Evolutionary conservation across 2,797 vertebrate species (phyloP).

Genomic region (Pseudochaenichthys georgianus): DNA sequence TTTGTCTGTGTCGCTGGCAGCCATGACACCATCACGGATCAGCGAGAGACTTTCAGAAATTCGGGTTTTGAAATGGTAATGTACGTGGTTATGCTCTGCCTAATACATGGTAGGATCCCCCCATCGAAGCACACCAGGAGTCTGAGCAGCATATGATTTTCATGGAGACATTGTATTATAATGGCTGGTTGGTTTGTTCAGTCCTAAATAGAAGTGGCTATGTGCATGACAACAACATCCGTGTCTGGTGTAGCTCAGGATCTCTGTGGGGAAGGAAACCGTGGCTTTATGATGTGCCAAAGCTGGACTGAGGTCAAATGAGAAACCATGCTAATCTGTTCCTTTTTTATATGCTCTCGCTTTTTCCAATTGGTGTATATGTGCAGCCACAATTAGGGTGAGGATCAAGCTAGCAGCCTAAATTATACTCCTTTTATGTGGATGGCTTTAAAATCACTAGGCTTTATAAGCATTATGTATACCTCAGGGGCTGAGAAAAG

Average conservation of each 20-base stretch:
- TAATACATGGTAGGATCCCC: slow-evolving; percentile 28
- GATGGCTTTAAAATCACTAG: neutral
- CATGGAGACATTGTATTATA: slow-evolving; percentile 53
- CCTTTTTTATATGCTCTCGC: slow-evolving; percentile 10
- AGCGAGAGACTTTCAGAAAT: slow-evolving; percentile 19
- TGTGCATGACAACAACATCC: slow-evolving; percentile 52
- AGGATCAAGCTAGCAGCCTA: neutral
- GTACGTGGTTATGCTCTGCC: slow-evolving; percentile 33
- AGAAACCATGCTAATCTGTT: slow-evolving; percentile 28
- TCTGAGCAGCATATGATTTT: slow-evolving; percentile 55
- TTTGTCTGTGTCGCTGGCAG: slow-evolving; percentile 39
- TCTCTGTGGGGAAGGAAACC: slow-evolving; percentile 20
- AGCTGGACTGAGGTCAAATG: slow-evolving; percentile 8
- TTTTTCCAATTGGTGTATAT: slow-evolving; percentile 25
- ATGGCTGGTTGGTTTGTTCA: slow-evolving; percentile 58
- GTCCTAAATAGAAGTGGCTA: slow-evolving; percentile 55
- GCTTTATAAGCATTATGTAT: neutral
- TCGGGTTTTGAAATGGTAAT: slow-evolving; percentile 48
- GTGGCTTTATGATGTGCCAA: slow-evolving; percentile 17
- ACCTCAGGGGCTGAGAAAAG: neutral
- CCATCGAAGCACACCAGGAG: slow-evolving; percentile 21
- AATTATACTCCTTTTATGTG: neutral
- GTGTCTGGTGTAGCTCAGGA: slow-evolving; percentile 43
- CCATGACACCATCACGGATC: slow-evolving; percentile 18
- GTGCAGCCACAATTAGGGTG: neutral